Conservation (phyloP, 2,113 vertebrate genomes). For the Leucosticte australis region DNA sequence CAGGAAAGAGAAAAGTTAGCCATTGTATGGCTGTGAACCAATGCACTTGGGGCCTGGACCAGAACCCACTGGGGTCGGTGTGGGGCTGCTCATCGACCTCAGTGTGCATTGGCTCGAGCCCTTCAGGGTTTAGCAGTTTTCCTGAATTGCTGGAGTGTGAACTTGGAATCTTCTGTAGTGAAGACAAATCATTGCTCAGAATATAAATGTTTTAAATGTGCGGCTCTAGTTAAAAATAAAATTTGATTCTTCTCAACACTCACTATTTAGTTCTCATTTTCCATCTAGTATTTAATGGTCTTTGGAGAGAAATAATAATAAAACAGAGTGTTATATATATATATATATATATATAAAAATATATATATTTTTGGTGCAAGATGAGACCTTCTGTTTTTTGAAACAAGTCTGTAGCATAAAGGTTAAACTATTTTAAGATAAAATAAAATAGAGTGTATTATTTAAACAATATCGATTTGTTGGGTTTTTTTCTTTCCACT, state of each 20-base stretch:
- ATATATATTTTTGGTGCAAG: constrained; percentile 83
- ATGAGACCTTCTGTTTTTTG: constrained; percentile 86
- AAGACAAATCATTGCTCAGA: constrained; percentile 66
- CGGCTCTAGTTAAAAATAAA: constrained; percentile 47
- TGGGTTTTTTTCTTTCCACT: background rate
- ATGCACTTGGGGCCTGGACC: constrained; percentile 56
- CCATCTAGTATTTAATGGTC: constrained; percentile 91
- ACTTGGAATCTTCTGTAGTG: constrained; percentile 66
- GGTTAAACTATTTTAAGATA: constrained; percentile 94
- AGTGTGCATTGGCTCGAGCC: background rate
- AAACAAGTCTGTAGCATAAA: constrained; percentile 96
- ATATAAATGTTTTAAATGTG: constrained; percentile 64
- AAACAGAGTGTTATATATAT: constrained; percentile 82
- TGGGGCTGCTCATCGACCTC: background rate
- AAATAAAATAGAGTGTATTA: constrained; percentile 92
- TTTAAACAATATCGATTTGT: constrained; percentile 82
- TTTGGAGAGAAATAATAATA: constrained; percentile 80
- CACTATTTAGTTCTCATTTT: constrained; percentile 74
- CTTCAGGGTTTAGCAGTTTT: constrained; percentile 40
- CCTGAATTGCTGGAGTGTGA: constrained; percentile 65
- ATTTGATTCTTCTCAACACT: constrained; percentile 63
- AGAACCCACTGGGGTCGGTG: background rate
- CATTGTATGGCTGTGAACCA: constrained; percentile 69
- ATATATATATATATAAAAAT: constrained; percentile 66
- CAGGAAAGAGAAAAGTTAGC: constrained; percentile 63